Conservation (phyloP, 2,888 invertebrate species). For the Oasisia sp. region DNA sequence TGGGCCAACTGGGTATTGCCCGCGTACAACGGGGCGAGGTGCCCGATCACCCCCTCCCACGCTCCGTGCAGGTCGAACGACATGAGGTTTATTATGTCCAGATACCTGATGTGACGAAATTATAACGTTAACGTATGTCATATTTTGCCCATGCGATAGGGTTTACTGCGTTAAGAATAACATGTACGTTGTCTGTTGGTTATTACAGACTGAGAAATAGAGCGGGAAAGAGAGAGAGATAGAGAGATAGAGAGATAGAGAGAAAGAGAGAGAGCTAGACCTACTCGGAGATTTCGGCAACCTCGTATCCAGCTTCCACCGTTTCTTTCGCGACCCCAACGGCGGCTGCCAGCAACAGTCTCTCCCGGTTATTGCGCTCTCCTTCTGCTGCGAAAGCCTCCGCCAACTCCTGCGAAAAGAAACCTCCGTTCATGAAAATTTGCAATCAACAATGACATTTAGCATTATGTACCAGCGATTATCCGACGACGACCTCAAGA, state of each 20-base stretch:
- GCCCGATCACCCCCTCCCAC: slow-evolving; percentile 24
- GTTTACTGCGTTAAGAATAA: neutral
- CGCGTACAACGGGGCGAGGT: slow-evolving; percentile 19
- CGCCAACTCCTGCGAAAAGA: neutral
- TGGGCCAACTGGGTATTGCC: neutral
- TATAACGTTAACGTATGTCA: neutral
- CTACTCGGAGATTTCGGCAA: neutral
- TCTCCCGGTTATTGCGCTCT: neutral
- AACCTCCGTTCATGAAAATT: neutral
- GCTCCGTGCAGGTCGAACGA: slow-evolving; percentile 25
- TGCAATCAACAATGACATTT: too few relatives aligned
- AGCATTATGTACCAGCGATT: too few relatives aligned
- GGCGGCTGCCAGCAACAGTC: neutral
- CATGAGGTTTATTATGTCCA: slow-evolving; percentile 21
- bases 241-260: neutral
- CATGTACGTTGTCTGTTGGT: neutral
- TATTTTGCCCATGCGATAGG: neutral
- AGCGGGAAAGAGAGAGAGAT: too few relatives aligned
- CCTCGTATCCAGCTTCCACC: neutral
- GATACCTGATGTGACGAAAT: neutral
- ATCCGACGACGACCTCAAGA: too few relatives aligned
- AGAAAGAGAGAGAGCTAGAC: neutral
- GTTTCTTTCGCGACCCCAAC: neutral
- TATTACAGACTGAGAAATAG: too few relatives aligned
- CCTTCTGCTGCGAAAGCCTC: neutral